phyloP scores from a whole-genome alignment of 2,888 invertebrate genomes.

The Oscheius myriophilus region DNA sequence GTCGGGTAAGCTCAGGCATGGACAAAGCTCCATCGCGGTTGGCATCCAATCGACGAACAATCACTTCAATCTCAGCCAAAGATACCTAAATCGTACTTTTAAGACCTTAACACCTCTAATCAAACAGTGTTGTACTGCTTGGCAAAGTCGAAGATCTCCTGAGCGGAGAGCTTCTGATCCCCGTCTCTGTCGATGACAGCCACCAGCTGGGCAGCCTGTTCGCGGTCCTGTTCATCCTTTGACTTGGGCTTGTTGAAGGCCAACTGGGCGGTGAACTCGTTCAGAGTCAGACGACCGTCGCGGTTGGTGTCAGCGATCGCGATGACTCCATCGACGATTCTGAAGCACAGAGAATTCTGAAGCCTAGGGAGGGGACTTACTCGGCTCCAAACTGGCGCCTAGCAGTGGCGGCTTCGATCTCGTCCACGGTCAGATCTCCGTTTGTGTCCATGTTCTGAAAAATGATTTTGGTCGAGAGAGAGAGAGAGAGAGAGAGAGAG shows the following conservation, averaged over 20 bases:
- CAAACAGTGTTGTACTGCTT: constrained; percentile 31
- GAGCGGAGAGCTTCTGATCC: constrained; percentile 51
- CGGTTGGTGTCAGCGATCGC: constrained; percentile 60
- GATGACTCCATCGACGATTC: constrained; percentile 63
- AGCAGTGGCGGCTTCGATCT: constrained; percentile 32
- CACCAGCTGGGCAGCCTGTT: constrained; percentile 61
- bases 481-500: too few relatives aligned
- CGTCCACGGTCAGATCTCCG: constrained; percentile 53
- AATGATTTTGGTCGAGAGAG: background rate
- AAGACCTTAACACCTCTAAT: background rate
- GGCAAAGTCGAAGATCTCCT: constrained; percentile 60
- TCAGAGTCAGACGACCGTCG: constrained; percentile 57
- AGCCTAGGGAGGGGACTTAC: constrained; percentile 3
- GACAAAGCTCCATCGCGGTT: constrained; percentile 22
- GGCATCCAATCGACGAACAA: constrained; percentile 19
- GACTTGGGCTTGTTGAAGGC: constrained; percentile 33
- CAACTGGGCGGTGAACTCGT: constrained; percentile 55
- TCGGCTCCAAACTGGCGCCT: constrained; percentile 39
- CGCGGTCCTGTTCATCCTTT: constrained; percentile 52
- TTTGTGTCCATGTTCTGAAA: constrained; percentile 59
- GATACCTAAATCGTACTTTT: constrained; percentile 12
- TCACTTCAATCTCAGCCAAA: constrained; percentile 5
- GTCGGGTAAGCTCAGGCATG: constrained; percentile 13
- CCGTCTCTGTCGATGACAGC: constrained; percentile 60
- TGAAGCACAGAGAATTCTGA: constrained; percentile 5